These are phyloP conservation scores for Hyaena hyaena DNA, from an alignment of 2,113 vertebrate species.

Conservation along the genomic window DNA sequence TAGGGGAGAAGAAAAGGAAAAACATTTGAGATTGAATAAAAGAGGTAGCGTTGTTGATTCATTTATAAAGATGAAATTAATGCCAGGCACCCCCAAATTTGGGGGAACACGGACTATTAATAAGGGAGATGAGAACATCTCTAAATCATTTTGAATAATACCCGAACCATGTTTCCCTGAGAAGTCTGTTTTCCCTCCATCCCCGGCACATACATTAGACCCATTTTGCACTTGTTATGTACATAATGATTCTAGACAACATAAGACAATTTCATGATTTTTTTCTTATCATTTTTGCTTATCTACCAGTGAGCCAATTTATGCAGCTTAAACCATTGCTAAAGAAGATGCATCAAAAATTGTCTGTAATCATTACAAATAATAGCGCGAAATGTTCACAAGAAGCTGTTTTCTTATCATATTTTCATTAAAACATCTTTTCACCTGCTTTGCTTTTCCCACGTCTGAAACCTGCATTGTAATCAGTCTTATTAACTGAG, in stretches of 20 bases:
- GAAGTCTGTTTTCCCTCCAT: conserved; percentile 85
- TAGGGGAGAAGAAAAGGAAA: conserved; percentile 57
- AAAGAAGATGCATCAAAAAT: conserved; percentile 90
- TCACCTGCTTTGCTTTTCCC: conserved; percentile 89
- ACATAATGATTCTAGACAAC: conserved; percentile 88
- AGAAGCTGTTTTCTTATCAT: conserved; percentile 90
- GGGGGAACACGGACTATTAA: conserved; percentile 81
- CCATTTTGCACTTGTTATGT: conserved; percentile 89
- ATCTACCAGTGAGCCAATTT: conserved; percentile 88
- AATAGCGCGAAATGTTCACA: conserved; percentile 88
- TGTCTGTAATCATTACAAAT: conserved; percentile 89
- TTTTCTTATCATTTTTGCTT: conserved; percentile 83
- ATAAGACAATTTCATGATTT: conserved; percentile 84
- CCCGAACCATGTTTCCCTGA: conserved; percentile 83
- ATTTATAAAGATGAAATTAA: conserved; percentile 86
- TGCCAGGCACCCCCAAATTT: conserved; percentile 81
- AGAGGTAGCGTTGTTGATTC: conserved; percentile 79
- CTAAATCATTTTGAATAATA: conserved; percentile 85
- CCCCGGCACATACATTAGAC: conserved; percentile 86
- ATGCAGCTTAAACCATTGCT: conserved; percentile 88
- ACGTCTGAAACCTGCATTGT: conserved; percentile 87
- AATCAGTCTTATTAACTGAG: conserved; percentile 92
- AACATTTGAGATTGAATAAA: conserved; percentile 82
- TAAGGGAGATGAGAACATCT: conserved; percentile 86
- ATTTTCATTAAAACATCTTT: conserved; percentile 92